phyloP scores from a whole-genome alignment of 1,140 invertebrate species.

The Drosophila novamexicana region DNA sequence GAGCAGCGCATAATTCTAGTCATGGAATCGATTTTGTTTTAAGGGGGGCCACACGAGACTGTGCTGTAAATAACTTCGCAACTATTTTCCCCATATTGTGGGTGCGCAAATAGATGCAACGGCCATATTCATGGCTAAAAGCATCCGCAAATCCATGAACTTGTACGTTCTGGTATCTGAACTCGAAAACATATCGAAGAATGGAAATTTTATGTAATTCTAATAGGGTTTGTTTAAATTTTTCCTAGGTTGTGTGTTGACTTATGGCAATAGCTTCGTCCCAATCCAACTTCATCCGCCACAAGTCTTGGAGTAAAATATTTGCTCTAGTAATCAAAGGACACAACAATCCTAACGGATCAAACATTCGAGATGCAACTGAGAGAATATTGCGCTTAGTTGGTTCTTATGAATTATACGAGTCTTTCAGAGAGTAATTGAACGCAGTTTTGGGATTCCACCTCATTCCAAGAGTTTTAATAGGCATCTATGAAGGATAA shows the following conservation, averaged over 20 bases:
- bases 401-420: too few relatives aligned
- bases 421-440: too few relatives aligned
- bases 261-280: not conserved
- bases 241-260: not conserved
- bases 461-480: too few relatives aligned
- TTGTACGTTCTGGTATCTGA: not conserved
- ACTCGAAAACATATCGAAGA: not conserved
- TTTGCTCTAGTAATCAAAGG: not conserved
- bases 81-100: not conserved
- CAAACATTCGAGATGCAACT: not conserved
- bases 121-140: not conserved
- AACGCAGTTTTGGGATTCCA: too few relatives aligned
- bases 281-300: slow-evolving; percentile 2
- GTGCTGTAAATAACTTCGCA: too few relatives aligned
- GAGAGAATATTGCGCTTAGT: not conserved
- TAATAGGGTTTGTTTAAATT: not conserved
- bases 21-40: not conserved
- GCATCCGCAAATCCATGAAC: too few relatives aligned
- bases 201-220: not conserved
- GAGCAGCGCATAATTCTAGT: not conserved
- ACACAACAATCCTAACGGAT: not conserved
- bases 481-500: too few relatives aligned
- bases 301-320: not conserved
- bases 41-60: too few relatives aligned
- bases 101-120: not conserved